phyloP scores from a whole-genome alignment of 2,888 invertebrate genomes.

The Leucoptera coffeella region DNA sequence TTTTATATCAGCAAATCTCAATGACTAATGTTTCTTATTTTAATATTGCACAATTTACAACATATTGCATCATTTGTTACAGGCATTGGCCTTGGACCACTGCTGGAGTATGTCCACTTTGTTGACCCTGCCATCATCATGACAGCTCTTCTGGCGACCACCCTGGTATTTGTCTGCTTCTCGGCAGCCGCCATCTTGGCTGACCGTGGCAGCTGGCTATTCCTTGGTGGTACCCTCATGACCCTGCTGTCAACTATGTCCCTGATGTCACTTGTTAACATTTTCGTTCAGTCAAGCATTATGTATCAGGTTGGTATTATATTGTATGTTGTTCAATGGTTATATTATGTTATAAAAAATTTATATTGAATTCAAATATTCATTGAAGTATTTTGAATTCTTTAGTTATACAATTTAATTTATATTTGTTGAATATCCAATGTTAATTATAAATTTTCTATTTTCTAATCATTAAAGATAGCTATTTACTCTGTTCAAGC shows the following conservation, averaged over 20 bases:
- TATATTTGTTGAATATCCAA: no score
- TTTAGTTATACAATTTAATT: no score
- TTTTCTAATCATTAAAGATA: no score
- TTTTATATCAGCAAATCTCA: no score
- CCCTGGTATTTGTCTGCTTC: conserved; percentile 87
- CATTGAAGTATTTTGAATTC: no score
- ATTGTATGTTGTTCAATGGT: no score
- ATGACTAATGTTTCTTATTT: not conserved
- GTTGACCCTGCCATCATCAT: conserved; percentile 85
- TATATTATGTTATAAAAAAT: no score
- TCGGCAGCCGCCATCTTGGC: conserved; percentile 82
- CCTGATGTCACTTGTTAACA: conserved; percentile 70
- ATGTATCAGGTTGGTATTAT: conserved; percentile 73
- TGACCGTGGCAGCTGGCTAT: conserved; percentile 82
- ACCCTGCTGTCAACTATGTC: conserved; percentile 76
- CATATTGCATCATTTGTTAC: conserved; percentile 15
- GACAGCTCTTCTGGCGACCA: conserved; percentile 80
- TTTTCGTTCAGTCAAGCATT: conserved; percentile 79
- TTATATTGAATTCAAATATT: no score
- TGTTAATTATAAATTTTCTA: no score
- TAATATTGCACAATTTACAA: not conserved
- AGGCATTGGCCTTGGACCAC: conserved; percentile 85
- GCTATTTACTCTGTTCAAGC: no score
- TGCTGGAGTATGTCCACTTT: conserved; percentile 71
- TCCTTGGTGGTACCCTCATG: conserved; percentile 83